Base-by-base conservation (phyloP, 1,140 invertebrate genomes). In the Harpegnathos saltator region DNA sequence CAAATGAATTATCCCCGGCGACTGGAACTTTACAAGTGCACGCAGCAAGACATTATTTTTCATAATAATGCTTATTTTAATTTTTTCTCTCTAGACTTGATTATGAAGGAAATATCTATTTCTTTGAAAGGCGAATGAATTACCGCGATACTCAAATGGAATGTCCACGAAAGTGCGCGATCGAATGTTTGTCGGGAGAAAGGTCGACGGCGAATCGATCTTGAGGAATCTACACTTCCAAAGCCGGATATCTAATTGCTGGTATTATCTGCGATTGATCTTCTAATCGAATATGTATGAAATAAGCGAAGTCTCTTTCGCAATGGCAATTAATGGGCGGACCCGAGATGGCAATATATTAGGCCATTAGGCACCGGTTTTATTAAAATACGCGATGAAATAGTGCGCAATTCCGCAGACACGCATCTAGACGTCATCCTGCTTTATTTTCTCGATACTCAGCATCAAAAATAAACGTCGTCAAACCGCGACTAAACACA, bases 221-320 rank as follows among this genome's bases (percentile, higher is more conserved):
- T n/a, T n/a, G 19, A 1, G 14, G 17, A 38, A 38, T 38, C 38
- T 44, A 9, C 4, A 0, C 1, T 24, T 5, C 22, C 11, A n/a
- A 5, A 9, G n/a, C n/a, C n/a, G 15, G 29, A 58, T 50, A 50
- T 33, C 7, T 33, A 33, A 33, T 33, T 33, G 33, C 7, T 33
- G 33, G 9, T 14, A 61, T 26, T 59, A 12, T 22, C 3, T 19
- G 26, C 38, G 17, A 59, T 73, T 1, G 29, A 17, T 38, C 11
- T 17, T 61, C 44, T 44, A 44, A 73, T 69, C 66, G 9, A 52
- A 24, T 44, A 14, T 24, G 44, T 5, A 68, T 24, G 48, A 69
- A 69, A 69, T 54, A 69, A 52, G 17, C 24, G 24, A 69, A 48
- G 33, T n/a, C 66, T 5, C 17, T 69, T 52, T 52, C 26, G 52